Conservation (phyloP, 2,113 vertebrate species). For the Nematolebias whitei region DNA sequence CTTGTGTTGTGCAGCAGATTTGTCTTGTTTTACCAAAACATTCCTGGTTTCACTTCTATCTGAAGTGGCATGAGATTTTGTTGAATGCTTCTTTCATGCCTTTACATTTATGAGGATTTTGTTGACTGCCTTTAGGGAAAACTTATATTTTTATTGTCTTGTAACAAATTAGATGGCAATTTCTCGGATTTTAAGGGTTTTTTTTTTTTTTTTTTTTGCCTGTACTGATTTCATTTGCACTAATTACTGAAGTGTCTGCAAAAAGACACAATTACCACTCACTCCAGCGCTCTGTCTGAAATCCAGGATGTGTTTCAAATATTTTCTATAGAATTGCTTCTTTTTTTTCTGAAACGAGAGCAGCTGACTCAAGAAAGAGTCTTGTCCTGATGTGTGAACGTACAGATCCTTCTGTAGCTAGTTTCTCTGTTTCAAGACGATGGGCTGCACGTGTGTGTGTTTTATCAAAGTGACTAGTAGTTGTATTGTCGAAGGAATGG, state of each 20-base stretch:
- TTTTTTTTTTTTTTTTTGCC: slow-evolving; percentile 10
- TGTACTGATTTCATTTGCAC: slow-evolving; percentile 23
- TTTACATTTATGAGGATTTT: slow-evolving; percentile 21
- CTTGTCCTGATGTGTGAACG: neutral
- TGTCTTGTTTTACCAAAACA: neutral
- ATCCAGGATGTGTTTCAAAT: too few relatives aligned
- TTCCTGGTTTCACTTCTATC: neutral
- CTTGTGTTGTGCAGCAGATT: neutral
- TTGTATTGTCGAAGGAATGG: slow-evolving; percentile 6
- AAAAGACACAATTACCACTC: too few relatives aligned
- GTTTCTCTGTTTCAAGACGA: slow-evolving; percentile 15
- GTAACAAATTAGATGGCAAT: slow-evolving; percentile 20
- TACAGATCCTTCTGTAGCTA: neutral
- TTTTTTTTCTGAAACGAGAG: too few relatives aligned
- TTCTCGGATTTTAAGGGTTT: too few relatives aligned
- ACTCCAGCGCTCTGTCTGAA: too few relatives aligned
- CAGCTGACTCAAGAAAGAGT: neutral
- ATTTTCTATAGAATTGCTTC: too few relatives aligned
- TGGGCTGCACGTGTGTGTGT: slow-evolving; percentile 19
- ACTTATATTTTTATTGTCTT: slow-evolving; percentile 25
- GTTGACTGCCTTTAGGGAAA: slow-evolving; percentile 19
- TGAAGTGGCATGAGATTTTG: slow-evolving; percentile 2
- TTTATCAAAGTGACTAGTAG: slow-evolving; percentile 18
- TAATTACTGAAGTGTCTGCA: slow-evolving; percentile 15
- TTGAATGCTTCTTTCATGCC: slow-evolving; percentile 55